Base-by-base conservation (phyloP, 2,113 vertebrate genomes). In the Coreoperca whiteheadi region DNA sequence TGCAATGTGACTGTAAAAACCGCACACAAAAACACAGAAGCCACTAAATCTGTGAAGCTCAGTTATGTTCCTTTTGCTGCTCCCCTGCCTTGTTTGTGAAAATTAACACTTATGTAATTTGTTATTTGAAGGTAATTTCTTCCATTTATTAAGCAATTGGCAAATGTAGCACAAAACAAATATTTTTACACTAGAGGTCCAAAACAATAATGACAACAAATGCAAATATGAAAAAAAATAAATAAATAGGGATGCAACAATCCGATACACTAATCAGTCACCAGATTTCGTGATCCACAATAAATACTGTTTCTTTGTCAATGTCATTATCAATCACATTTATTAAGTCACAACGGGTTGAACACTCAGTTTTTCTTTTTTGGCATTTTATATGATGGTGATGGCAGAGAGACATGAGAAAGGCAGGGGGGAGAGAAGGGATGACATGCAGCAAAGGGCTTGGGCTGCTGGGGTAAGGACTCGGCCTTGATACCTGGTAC, bases 1-100 rank as follows among this genome's bases (percentile, higher is more conserved):
- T 8, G 23, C 70, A 83, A 72, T 15, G 41, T 70, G 78, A 77
- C 54, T 30, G 21, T 12, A 39, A 41, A 18, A 50, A 28, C 32
- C 16, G 76, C 41, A 87, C 41, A 81, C 4, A 46, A 69, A 64
- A 14, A 81, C 69, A 70, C 46, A 60, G 59, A 41, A 53, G 46
- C 50, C 50, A 73, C 3, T 0, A 59, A 83, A 57, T 66, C 37
- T 76, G 32, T n/a, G 12, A 53, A 70, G 37, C 54, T 46, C 18
- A 34, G 28, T 30, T 37, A 53, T 59, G 41, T 2, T 65, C 25
- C 46, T 9, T 50, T 65, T 39, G 43, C 37, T 28, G 32, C 48
- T 7, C 12, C 32, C 15, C 6, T 1, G 60, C n/a, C 74, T 15
- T 0, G 12, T 68, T 61, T 63, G 1, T 48, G 7, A 75, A 64